A percentile compares a stretch with the other conserved stretches of the same genome.
Conservation (phyloP, 2,888 invertebrate genomes). For the Abscondita cerata region DNA sequence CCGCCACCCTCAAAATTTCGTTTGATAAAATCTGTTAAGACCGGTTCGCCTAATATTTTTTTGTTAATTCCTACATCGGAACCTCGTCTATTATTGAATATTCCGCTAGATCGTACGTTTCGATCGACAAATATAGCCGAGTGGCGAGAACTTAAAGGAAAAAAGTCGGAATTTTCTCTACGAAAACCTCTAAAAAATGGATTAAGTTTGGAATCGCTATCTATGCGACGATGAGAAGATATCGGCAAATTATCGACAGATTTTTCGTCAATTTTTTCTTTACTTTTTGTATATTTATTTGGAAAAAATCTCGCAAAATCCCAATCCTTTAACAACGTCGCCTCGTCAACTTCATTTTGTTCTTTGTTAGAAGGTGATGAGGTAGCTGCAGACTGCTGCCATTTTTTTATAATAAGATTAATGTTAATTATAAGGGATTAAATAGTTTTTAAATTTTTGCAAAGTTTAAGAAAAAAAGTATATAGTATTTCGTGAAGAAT, state of each 20-base stretch:
- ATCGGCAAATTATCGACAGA: constrained; percentile 58
- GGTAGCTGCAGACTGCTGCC: constrained; percentile 59
- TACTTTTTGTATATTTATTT: constrained; percentile 52
- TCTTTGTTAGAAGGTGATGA: constrained; percentile 52
- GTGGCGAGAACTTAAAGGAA: constrained; percentile 77
- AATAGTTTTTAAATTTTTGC: no score
- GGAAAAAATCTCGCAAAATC: constrained; percentile 87
- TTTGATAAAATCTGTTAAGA: constrained; percentile 74
- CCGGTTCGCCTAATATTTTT: constrained; percentile 70
- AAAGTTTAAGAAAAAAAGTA: no score
- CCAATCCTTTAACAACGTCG: constrained; percentile 84
- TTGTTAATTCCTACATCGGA: constrained; percentile 62
- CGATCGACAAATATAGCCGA: constrained; percentile 70
- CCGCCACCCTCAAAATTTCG: constrained; percentile 57
- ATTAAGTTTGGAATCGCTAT: constrained; percentile 74
- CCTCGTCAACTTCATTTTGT: constrained; percentile 72
- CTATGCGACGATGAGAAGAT: constrained; percentile 70
- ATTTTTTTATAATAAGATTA: constrained; percentile 44
- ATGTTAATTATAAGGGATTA: constrained; percentile 14
- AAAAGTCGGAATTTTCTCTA: constrained; percentile 85
- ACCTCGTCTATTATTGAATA: constrained; percentile 71
- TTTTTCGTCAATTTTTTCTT: constrained; percentile 15
- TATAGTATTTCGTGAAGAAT: no score
- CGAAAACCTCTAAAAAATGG: constrained; percentile 81
- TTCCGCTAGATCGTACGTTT: constrained; percentile 70